Evolutionary conservation across 2,113 vertebrate genomes (phyloP).

Genomic region (Psittacula cyanocephala): DNA sequence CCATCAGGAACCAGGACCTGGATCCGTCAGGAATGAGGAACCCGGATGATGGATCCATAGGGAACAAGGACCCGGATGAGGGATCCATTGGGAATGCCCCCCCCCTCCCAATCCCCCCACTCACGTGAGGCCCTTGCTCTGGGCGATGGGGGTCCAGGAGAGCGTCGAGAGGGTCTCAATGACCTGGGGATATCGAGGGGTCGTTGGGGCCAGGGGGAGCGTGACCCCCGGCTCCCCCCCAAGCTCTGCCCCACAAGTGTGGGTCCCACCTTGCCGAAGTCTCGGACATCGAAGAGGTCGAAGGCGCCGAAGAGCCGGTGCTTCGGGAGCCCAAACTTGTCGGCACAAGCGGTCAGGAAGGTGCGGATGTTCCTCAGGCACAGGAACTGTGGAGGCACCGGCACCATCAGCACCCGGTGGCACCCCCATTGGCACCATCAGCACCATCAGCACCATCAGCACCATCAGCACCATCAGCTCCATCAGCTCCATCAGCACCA

Average conservation of each 20-base stretch:
- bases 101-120: rapidly evolving
- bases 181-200: neutral
- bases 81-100: no score
- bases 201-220: neutral
- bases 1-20: no score
- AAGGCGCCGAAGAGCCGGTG: conserved; percentile 92
- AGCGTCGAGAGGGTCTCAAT: neutral
- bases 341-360: conserved; percentile 83
- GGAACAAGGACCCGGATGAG: no score
- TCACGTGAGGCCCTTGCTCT: conserved; percentile 41
- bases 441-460: rapidly evolving
- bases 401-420: rapidly evolving
- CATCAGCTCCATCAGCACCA: neutral
- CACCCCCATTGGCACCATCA: neutral
- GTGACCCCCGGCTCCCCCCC: rapidly evolving
- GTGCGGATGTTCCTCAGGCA: conserved; percentile 95
- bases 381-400: conserved; percentile 80
- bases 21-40: no score
- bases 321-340: conserved; percentile 86
- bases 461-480: no score
- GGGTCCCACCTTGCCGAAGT: conserved; percentile 88
- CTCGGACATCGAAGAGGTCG: conserved; percentile 92
- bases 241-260: no score
- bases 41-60: no score
- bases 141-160: conserved; percentile 34